Evolutionary conservation across 2,113 vertebrate species (phyloP), one percentile per base, ranked within the genome.

Genomic region (Notothenia rossii): DNA sequence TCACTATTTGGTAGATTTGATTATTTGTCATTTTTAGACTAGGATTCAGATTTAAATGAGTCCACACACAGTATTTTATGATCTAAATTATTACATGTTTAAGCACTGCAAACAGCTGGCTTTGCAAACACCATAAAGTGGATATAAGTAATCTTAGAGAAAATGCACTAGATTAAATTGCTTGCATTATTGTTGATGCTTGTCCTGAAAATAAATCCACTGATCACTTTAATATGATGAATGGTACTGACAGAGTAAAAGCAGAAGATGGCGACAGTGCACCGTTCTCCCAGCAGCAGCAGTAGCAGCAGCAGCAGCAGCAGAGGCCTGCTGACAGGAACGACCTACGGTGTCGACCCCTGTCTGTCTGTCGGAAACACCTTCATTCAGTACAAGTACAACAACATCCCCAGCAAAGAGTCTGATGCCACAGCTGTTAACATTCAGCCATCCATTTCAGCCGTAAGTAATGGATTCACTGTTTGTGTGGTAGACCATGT

Each of bases 391-490:
- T 22, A 77, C 74, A 77, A 1, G 14, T 22, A 77, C 74, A 77
- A 70, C 63, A 84, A 89, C 85, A 83, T 79, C 83, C 66, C 7
- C 75, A 45, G 36, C 63, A 45, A 68, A 75, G 79, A 76, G 88
- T 70, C 77, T 64, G 84, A 89, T 88, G 82, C 43, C n/a, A 61
- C 2, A 22, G 53, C 45, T 12, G 18, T 11, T 40, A 49, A 45
- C 18, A 5, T 36, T 22, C 72, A 45, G 5, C 3, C 63, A 3
- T 2, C 56, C 53, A 7, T n/a, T 29, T 18, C 61, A 72, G 13
- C 40, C 40, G 91, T 89, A 72, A 89, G 91, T 88, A 56, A 11
- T 0, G 1, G 2, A 40, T 6, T 59, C 1, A 8, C 0, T 2
- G 5, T 10, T 36, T 11, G 3, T 62, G 7, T 51, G 1, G 1